Evolutionary conservation across 2,888 invertebrate genomes (phyloP), one percentile per base, ranked within the genome.

Genomic region (Lagria hirta): DNA sequence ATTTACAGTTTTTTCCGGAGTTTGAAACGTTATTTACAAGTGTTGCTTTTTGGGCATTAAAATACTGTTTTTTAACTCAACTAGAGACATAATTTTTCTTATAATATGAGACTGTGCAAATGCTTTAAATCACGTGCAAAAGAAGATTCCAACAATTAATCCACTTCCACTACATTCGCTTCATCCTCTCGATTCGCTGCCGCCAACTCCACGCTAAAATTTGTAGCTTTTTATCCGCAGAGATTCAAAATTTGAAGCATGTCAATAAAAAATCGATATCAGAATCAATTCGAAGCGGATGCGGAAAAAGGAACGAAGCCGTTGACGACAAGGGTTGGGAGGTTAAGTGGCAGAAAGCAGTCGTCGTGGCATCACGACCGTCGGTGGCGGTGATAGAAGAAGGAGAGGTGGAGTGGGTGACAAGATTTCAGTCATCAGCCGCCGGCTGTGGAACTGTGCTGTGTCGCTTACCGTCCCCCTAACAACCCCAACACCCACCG

Each of bases 341-440:
- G 51, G 55, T 51, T 52, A 49, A 55, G 54, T 48, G 55, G 50
- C 55, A 53, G 61, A 58, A 52, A 54, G 55, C 60, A 60, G 58
- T 59, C 61, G 55, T 60, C 59, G 51, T 44, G 33, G 43, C 61
- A 59, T 51, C 57, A 55, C 54, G 57, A 54, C 49, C 54, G 58
- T 55, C 56, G 58, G 59, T 55, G 60, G 50, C 57, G 63, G 57
- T 56, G 54, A 32, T 52, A 44, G 54, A 36, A 48, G 43, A 47
- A 30, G 35, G 40, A 38, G 45, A 47, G 35, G 56, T 53, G 58
- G 61, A 56, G 60, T 58, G 62, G 62, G 62, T 62, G 64, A 64
- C 64, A 62, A 62, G 61, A 62, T 62, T 58, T 62, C 61, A 61
- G 63, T 60, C 63, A 64, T 61, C 64, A 60, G 60, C 59, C 60